Evolutionary conservation across 2,888 invertebrate species (phyloP).

Genomic region (Cheilosia soror): DNA sequence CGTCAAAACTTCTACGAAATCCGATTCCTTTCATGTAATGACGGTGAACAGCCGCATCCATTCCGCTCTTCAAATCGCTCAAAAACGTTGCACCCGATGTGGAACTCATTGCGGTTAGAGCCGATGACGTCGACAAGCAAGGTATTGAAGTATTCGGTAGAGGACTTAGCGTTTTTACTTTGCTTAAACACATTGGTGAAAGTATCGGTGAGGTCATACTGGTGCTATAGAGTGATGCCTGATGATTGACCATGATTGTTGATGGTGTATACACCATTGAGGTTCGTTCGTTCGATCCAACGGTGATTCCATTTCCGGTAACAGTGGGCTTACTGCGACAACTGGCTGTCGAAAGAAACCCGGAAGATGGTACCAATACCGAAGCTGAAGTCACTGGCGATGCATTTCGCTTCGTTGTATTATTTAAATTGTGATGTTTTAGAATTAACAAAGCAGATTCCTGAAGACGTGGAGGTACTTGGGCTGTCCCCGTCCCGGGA

Average conservation of each 20-base stretch:
- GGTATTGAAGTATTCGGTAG: constrained; percentile 75
- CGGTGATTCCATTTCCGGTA: constrained; percentile 69
- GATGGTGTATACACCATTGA: constrained; percentile 71
- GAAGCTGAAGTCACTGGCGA: constrained; percentile 70
- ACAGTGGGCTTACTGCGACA: constrained; percentile 76
- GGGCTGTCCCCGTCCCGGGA: constrained; percentile 79
- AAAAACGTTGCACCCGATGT: constrained; percentile 54
- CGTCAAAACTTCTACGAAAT: constrained; percentile 82
- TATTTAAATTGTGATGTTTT: constrained; percentile 72
- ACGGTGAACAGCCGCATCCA: constrained; percentile 53
- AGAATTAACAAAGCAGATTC: constrained; percentile 75
- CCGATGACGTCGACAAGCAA: constrained; percentile 67
- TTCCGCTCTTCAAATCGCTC: constrained; percentile 52
- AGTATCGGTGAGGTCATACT: constrained; percentile 75
- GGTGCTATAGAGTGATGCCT: constrained; percentile 48
- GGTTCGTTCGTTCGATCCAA: constrained; percentile 70
- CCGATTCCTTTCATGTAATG: constrained; percentile 80
- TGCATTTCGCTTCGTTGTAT: constrained; percentile 72
- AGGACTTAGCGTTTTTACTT: constrained; percentile 79
- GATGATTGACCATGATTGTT: constrained; percentile 61
- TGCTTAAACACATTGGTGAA: constrained; percentile 76
- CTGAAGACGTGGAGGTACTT: constrained; percentile 76
- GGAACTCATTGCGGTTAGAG: constrained; percentile 54
- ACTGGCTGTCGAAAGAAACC: constrained; percentile 78
- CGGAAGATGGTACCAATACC: constrained; percentile 63